Base-by-base conservation (phyloP, 1,140 invertebrate genomes). In the Drosophila pruinosa region DNA sequence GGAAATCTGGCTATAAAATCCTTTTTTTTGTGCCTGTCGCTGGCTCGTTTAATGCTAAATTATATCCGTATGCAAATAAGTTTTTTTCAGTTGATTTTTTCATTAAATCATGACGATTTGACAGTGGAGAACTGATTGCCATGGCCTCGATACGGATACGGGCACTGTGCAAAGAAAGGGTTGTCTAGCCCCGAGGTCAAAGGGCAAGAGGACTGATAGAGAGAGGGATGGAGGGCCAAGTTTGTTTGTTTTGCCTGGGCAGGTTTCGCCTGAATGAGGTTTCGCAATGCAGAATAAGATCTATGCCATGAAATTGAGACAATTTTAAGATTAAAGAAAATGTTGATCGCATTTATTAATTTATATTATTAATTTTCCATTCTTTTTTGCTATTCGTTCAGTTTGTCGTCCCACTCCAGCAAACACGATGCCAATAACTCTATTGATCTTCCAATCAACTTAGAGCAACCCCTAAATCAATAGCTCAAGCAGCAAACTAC, bases 91-190 rank as follows among this genome's bases (percentile, higher is more conserved):
- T 72, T 81, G 77, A 81, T 86, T 88, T 88, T 88, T 88, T 88
- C 82, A 88, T 88, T 88, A 88, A 88, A 88, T 88, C 82, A 88
- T 88, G 82, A 88, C 82, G 82, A 88, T 88, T 88, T 88, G 82
- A 88, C 78, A 88, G 57, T 50, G 26, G 47, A 50, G 22, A 58
- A 54, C 63, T 53, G 43, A 65, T 67, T 64, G 53, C 62, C 62
- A 43, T 36, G 50, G 39, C 48, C 57, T 65, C 54, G 57, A 72
- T 75, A 73, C 70, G 31, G 10, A 34, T 75, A 70, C 70, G 65
- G 59, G 67, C 75, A 64, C 72, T 78, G 57, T 57, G 69, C 61
- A 71, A 71, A 71, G 68, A 71, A 71, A 71, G 68, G 68, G 68
- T 71, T 71, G 65, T 57, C 71, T 62, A 56, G 43, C 57, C 69